Base-by-base conservation (phyloP, 2,888 invertebrate genomes). In the Listrodromus nycthemerus region DNA sequence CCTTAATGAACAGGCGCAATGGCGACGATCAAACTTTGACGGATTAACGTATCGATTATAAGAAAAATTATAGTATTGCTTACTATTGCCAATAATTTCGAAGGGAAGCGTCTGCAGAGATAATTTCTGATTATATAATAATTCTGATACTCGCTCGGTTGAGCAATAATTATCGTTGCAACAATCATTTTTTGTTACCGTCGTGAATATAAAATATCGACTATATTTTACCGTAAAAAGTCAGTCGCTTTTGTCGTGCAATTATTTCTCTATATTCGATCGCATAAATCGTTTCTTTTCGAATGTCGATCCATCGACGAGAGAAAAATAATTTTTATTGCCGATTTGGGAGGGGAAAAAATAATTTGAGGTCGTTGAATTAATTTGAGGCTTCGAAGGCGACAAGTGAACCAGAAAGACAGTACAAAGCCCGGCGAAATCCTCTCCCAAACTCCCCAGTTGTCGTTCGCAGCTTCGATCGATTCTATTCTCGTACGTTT, bases 401-500 rank as follows among this genome's bases (percentile, higher is more conserved):
- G 24, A 33, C 58, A 37, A 78, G 61, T 74, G 73, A 71, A 81
- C 78, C 78, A 70, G 41, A 45, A 81, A 65, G 70, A 41, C 27
- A 45, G 70, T 55, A 55, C 55, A 65, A 30, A 74, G 7, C 65
- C 78, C 41, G 41, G 16, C 41, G 13, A 13, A 2, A 16, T 4
- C 13, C 41, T 45, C 16, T 16, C 41, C 41, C 41, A 4, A 48
- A 58, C 61, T 24, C 65, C 66, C 41, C 41, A n/a, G 61, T 70
- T 66, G 71, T 50, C 73, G 80, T 80, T 73, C 41, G 61, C 27
- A 63, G 65, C 52, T 80, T 75, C 78, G 84, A 84, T 84, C 81
- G 81, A 84, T 84, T 71, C 67, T 76, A 70, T 82, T 67, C 81
- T 71, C 81, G 75, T 79, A 79, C 81, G 75, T 82, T 84, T 84